Evolutionary conservation across 2,888 invertebrate genomes (phyloP).

Genomic region (Hydrotaea cyrtoneurina): DNA sequence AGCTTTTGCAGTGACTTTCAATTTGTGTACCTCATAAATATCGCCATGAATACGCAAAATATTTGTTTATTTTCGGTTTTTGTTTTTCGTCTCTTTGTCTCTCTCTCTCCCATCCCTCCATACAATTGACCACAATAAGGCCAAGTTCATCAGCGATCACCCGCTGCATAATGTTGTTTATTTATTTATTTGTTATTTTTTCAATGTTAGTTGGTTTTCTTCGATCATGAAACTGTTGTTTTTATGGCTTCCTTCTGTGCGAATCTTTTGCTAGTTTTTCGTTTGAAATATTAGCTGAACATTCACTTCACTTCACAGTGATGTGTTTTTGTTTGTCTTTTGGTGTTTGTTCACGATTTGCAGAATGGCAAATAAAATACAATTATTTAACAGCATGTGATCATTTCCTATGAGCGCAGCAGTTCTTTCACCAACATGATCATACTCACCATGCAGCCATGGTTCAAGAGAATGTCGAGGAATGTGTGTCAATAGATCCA

Average conservation of each 20-base stretch:
- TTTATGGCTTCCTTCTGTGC: slow-evolving; percentile 23
- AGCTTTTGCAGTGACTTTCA: background rate
- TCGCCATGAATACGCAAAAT: slow-evolving; percentile 7
- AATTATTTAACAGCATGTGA: slow-evolving; percentile 60
- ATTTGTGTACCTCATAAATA: background rate
- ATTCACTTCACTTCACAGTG: slow-evolving; percentile 34
- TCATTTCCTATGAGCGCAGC: slow-evolving; percentile 41
- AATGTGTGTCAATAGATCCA: background rate
- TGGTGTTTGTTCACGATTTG: slow-evolving; percentile 54
- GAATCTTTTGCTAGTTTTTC: background rate
- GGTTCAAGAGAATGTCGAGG: background rate
- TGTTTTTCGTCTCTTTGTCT: background rate
- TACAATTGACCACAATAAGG: slow-evolving; percentile 59
- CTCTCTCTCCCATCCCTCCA: no score
- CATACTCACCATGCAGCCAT: background rate
- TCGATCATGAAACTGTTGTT: slow-evolving; percentile 36
- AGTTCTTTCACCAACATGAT: background rate
- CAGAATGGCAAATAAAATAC: slow-evolving; percentile 36
- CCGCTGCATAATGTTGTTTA: slow-evolving; percentile 52
- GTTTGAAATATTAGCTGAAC: background rate
- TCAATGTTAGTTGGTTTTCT: slow-evolving; percentile 8
- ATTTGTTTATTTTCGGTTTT: background rate
- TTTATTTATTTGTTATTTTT: no score
- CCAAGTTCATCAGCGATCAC: slow-evolving; percentile 66
- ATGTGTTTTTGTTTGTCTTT: background rate